Conservation (phyloP, 2,888 invertebrate genomes). For the Eustalomyia histrio region DNA sequence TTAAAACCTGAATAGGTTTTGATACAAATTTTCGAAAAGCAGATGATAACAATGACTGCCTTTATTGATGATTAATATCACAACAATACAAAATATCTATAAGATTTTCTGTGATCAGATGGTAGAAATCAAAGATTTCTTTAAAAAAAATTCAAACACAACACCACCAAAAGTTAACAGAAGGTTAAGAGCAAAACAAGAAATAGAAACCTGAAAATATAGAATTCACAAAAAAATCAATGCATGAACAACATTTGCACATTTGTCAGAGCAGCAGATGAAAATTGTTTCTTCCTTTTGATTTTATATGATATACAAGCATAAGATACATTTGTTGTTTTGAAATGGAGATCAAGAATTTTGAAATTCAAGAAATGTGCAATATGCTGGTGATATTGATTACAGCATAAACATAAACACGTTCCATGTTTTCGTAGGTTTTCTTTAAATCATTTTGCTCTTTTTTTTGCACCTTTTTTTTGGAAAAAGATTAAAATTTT, state of each 20-base stretch:
- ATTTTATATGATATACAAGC: background rate
- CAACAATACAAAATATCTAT: constrained; percentile 49
- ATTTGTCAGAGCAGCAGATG: constrained; percentile 68
- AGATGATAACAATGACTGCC: constrained; percentile 61
- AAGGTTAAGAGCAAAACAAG: constrained; percentile 53
- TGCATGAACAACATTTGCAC: constrained; percentile 76
- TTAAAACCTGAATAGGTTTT: constrained; percentile 17
- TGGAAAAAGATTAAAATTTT: constrained; percentile 28
- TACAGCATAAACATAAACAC: constrained; percentile 65
- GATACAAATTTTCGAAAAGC: constrained; percentile 11
- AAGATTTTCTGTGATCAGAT: constrained; percentile 67
- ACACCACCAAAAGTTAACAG: constrained; percentile 25
- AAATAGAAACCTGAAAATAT: constrained; percentile 14
- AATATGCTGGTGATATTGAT: constrained; percentile 68
- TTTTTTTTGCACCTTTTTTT: constrained; percentile 60
- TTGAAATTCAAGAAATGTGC: constrained; percentile 51
- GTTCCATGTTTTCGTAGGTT: constrained; percentile 35
- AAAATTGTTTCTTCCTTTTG: constrained; percentile 24
- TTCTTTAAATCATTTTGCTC: constrained; percentile 52
- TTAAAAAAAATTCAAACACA: constrained; percentile 67
- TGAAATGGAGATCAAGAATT: constrained; percentile 6
- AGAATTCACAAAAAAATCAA: constrained; percentile 46
- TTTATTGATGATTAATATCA: constrained; percentile 43
- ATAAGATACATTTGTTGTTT: constrained; percentile 26
- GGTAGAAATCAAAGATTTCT: constrained; percentile 62